Evolutionary conservation across 2,797 vertebrate species (phyloP), one percentile per base, ranked within the genome.

Genomic region (Triplophysa bombifrons): DNA sequence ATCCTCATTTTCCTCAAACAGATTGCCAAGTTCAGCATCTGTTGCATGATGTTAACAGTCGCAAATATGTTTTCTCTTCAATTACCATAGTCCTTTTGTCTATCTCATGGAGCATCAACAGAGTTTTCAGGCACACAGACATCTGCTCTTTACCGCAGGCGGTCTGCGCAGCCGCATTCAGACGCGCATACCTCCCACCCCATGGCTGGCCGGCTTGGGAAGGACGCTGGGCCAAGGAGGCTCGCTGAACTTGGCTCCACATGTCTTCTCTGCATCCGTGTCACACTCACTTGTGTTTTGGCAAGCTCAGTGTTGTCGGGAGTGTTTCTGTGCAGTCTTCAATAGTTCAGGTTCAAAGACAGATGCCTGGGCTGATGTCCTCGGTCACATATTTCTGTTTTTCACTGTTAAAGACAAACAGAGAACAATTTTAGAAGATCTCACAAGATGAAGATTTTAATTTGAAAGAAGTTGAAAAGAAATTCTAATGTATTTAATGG

Each of bases 241-340:
- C 86, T 98, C 96, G 11, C 96, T 98, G 75, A 98, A 98, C 86
- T 96, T 98, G 7, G 97, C 94, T 25, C 97, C 97, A 97, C 97
- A 0, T 98, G 94, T 95, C 65, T 94, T 94, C 91, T 96, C 95
- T 0, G 88, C 84, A 25, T 25, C 25, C 25, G 25, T 25, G 0
- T 93, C 94, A 85, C 86, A 86, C 70, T 53, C n/a, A 95, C 94
- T 27, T 84, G 91, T 88, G 90, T 46, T 46, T 46, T 46, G 44
- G 91, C 74, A 70, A 89, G 11, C 68, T 88, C 91, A 87, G 92
- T 88, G 34, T 81, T 84, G 22, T 27, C 58, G 14, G 22, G 58
- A 6, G 58, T 3, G 25, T 61, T 61, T 14, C 25, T 61, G 10
- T 16, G 22, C 13, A 82, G 87, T 71, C 75, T 76, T 8, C 76